These are phyloP conservation scores for Nothocercus julius DNA, from an alignment of 2,113 vertebrate species.

Conservation along the genomic window DNA sequence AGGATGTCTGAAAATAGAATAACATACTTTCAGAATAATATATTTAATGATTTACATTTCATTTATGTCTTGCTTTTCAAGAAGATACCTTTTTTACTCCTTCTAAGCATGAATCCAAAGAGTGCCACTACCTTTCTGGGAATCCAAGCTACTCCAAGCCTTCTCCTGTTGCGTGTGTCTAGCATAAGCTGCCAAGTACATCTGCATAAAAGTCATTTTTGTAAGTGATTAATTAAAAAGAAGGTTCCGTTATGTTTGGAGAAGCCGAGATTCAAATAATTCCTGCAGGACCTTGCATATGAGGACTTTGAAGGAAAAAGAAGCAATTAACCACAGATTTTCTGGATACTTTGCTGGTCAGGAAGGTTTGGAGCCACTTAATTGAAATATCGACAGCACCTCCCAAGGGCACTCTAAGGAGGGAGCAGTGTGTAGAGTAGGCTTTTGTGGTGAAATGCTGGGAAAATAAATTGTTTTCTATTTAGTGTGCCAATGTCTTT, in stretches of 20 bases:
- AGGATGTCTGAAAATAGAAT: background rate
- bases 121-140: background rate
- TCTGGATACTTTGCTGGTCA: background rate
- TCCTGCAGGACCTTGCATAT: background rate
- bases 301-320: background rate
- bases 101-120: background rate
- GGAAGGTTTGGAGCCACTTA: background rate
- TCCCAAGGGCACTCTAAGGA: background rate
- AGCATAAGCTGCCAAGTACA: background rate
- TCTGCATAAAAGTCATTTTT: background rate
- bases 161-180: background rate
- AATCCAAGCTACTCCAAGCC: background rate
- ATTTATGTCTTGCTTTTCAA: background rate
- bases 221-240: background rate
- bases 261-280: background rate
- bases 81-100: background rate
- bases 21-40: background rate
- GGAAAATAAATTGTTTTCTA: background rate
- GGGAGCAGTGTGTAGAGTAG: background rate
- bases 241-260: background rate
- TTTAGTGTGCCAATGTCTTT: background rate
- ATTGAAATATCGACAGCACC: background rate
- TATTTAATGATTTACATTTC: background rate
- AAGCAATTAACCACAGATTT: background rate
- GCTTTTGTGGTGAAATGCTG: background rate